Evolutionary conservation across 2,797 vertebrate genomes (phyloP).

Genomic region (Orestias chungarensis): DNA sequence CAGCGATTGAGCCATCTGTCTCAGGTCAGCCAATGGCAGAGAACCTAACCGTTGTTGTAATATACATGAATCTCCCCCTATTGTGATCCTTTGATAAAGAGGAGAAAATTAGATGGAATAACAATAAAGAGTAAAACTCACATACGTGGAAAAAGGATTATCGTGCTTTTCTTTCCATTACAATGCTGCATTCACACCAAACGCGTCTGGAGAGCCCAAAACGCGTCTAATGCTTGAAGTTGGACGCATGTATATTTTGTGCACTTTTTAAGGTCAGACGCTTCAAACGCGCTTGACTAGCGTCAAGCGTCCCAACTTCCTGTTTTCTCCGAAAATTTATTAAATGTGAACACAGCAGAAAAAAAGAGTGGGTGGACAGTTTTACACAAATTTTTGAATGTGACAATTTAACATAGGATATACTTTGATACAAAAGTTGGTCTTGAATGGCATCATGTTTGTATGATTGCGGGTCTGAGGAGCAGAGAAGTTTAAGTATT

Average conservation of each 20-base stretch:
- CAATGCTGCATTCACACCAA: too few relatives aligned
- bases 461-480: background rate
- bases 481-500: background rate
- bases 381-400: background rate
- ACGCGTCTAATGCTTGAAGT: too few relatives aligned
- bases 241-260: too few relatives aligned
- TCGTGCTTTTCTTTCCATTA: too few relatives aligned
- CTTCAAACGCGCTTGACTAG: too few relatives aligned
- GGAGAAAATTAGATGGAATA: constrained; percentile 35
- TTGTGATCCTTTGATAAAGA: constrained; percentile 14
- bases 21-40: constrained; percentile 59
- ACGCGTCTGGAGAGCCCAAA: too few relatives aligned
- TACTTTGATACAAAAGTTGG: background rate
- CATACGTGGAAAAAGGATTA: too few relatives aligned
- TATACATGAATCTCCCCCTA: constrained; percentile 40
- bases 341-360: background rate
- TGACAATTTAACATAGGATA: background rate
- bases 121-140: constrained; percentile 34
- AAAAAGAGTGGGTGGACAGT: background rate
- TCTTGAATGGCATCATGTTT: too few relatives aligned
- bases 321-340: too few relatives aligned
- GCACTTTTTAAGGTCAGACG: too few relatives aligned
- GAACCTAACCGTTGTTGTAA: constrained; percentile 44
- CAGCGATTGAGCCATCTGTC: constrained; percentile 70
- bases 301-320: too few relatives aligned